Base-by-base conservation (phyloP, 2,888 invertebrate species). In the Andrena bicolor region DNA sequence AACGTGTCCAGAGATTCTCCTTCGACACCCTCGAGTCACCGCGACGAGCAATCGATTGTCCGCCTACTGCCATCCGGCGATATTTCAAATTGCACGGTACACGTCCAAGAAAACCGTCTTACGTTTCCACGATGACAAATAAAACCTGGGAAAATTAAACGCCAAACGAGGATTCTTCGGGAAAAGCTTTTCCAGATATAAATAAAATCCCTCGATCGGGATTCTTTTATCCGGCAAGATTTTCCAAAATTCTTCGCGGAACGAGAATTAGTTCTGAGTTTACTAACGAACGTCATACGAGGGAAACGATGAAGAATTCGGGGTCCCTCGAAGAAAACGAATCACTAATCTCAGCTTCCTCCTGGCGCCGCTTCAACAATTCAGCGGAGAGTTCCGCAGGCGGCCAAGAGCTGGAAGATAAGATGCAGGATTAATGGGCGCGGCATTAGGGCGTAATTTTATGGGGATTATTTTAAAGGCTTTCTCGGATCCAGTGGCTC, bases 381-480 rank as follows among this genome's bases (percentile, higher is more conserved):
- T 60, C 65, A 65, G 41, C 23, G 74, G 13, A 75, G 76, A 80
- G 74, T 82, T 77, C 77, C 60, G 75, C 75, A 80, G 68, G 35
- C 64, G 82, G 28, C 80, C 58, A 77, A 80, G 72, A 68, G 80
- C 63, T 20, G 71, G 70, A 56, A 87, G 85, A 88, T 88, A 87
- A 89, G 86, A 83, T 80, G 84, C 72, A 82, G 89, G 86, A 90
- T 88, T 90, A 90, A 90, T 90, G 90, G 83, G 73, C 76, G 77
- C 79, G 82, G 90, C 85, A 90, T 90, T 90, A 89, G 86, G 85
- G 83, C 84, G 90, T 90, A 90, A 91, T 90, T 90, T 89, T 87
- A 87, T 86, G 88, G 90, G 90, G 91, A 91, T 91, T 91, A 91
- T 91, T 90, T 91, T 89, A 91, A 91, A 89, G 89, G 90, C 86